Conservation (phyloP, 1,140 invertebrate species). For the Macrobrachium nipponense region DNA sequence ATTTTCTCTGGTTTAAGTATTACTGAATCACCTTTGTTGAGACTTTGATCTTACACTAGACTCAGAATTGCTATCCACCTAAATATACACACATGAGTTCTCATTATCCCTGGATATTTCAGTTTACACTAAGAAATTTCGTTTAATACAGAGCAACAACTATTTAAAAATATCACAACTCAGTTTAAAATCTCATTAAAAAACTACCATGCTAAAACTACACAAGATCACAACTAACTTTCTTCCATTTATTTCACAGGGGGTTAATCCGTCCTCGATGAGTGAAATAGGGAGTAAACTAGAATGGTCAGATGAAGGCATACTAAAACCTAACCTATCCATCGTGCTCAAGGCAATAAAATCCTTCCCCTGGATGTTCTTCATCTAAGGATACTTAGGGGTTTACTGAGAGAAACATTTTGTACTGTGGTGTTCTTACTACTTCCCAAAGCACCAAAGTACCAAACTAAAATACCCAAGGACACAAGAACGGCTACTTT, state of each 20-base stretch:
- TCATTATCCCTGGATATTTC: slow-evolving; percentile 45
- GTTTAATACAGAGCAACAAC: slow-evolving; percentile 4
- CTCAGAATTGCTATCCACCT: slow-evolving; percentile 44
- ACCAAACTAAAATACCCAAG: slow-evolving; percentile 34
- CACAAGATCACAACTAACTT: slow-evolving; percentile 14
- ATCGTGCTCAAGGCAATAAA: too few species aligned
- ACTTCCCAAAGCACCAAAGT: not conserved
- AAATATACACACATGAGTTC: slow-evolving; percentile 21
- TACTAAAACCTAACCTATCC: not conserved
- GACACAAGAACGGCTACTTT: slow-evolving; percentile 31
- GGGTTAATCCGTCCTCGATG: slow-evolving; percentile 1
- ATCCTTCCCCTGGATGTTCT: not conserved
- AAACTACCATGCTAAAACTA: slow-evolving; percentile 12
- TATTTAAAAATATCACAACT: slow-evolving; percentile 21
- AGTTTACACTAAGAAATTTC: slow-evolving; percentile 2
- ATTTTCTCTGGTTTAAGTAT: too few species aligned
- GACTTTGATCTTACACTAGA: not conserved
- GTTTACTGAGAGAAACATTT: not conserved
- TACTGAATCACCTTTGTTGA: too few species aligned
- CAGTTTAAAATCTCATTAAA: slow-evolving; percentile 6
- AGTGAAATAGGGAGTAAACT: slow-evolving; percentile 13
- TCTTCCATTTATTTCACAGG: slow-evolving; percentile 7
- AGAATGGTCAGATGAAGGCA: slow-evolving; percentile 2
- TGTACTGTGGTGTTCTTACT: not conserved
- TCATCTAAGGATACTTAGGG: not conserved